A percentile compares a stretch with the other conserved stretches of the same genome.
phyloP scores from a whole-genome alignment of 2,888 invertebrate species.

The Cylindroiulus punctatus region DNA sequence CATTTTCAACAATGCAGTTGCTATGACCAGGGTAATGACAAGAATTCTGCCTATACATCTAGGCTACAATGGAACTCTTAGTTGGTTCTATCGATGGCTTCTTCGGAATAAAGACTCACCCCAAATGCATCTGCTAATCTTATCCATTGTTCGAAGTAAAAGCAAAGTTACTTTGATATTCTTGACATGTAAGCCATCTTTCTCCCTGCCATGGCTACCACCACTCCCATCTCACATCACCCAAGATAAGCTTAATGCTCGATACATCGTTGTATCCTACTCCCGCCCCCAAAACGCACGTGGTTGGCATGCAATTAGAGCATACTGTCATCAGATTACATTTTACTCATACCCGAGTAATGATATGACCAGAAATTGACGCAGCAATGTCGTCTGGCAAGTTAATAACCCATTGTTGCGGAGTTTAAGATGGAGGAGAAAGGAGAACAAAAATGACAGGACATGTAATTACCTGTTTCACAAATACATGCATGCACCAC shows the following conservation, averaged over 20 bases:
- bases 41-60: background rate
- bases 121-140: slow-evolving; percentile 42
- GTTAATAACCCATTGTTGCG: slow-evolving; percentile 9
- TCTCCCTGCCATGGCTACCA: slow-evolving; percentile 4
- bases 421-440: background rate
- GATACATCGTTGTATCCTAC: background rate
- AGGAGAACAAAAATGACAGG: background rate
- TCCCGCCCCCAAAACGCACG: slow-evolving; percentile 13
- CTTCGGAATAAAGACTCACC: slow-evolving; percentile 8
- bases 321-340: slow-evolving; percentile 34
- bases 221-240: background rate
- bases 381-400: background rate
- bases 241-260: slow-evolving; percentile 23
- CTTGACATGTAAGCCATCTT: slow-evolving; percentile 38
- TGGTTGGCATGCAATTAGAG: slow-evolving; percentile 42
- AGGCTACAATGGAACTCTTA: background rate
- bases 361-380: slow-evolving; percentile 38
- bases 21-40: background rate
- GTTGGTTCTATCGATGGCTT: background rate
- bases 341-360: background rate
- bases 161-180: slow-evolving; percentile 42
- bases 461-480: background rate
- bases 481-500: background rate
- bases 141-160: slow-evolving; percentile 33
- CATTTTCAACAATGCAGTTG: background rate